These are phyloP conservation scores for Dicentrarchus labrax DNA, from an alignment of 2,113 vertebrate species.

Conservation along the genomic window DNA sequence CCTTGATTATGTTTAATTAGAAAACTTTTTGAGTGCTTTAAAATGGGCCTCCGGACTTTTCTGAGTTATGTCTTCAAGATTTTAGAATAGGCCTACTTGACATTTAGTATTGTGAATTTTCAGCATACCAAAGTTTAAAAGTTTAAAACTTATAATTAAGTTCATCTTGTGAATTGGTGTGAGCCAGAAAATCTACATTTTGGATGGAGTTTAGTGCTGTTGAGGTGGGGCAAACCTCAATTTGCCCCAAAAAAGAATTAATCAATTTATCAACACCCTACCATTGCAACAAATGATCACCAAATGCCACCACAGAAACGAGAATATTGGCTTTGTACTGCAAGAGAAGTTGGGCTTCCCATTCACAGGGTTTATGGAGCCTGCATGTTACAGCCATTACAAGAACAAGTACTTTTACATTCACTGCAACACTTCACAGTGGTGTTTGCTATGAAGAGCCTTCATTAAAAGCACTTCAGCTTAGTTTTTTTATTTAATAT, in stretches of 20 bases:
- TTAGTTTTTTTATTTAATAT: too few relatives aligned
- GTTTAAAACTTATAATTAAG: neutral
- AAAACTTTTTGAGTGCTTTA: neutral
- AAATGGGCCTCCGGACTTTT: neutral
- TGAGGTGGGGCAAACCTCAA: neutral
- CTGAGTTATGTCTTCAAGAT: neutral
- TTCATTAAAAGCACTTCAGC: neutral
- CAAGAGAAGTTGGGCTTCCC: neutral
- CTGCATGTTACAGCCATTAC: neutral
- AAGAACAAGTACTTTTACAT: neutral
- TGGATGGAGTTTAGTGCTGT: neutral
- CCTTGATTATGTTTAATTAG: neutral
- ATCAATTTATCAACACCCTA: too few relatives aligned
- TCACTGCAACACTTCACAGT: neutral
- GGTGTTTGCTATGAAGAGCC: neutral
- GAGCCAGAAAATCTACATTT: neutral
- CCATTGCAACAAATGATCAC: neutral
- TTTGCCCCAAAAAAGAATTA: too few relatives aligned
- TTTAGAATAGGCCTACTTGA: neutral
- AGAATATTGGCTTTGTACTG: neutral
- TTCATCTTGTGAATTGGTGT: neutral
- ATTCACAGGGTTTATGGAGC: neutral
- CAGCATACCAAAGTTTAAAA: neutral
- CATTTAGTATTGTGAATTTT: neutral
- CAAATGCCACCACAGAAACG: neutral